Evolutionary conservation across 1,140 invertebrate genomes (phyloP).

Genomic region (Augochlora pura): DNA sequence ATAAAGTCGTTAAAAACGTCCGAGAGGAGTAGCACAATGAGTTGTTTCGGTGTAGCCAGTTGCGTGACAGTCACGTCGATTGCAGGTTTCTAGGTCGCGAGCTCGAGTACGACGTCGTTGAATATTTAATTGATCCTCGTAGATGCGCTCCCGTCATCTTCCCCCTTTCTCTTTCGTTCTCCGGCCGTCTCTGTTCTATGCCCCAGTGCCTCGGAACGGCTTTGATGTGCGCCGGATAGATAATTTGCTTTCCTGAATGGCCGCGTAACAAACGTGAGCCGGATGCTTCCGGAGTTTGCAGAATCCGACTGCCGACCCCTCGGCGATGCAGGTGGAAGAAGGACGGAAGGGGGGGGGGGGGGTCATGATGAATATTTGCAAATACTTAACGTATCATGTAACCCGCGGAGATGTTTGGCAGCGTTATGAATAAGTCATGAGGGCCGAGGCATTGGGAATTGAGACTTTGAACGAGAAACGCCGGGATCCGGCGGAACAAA

Average conservation of each 20-base stretch:
- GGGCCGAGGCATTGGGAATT: constrained; percentile 7
- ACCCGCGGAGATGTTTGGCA: not conserved
- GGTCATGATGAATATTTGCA: constrained; percentile 37
- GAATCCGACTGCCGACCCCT: not conserved
- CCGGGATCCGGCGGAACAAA: not conserved
- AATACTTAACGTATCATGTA: constrained; percentile 46
- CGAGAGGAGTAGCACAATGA: not conserved
- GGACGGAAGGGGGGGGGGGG: not conserved
- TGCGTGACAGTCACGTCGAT: not conserved
- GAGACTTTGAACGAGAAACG: not conserved
- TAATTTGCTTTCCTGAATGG: constrained; percentile 30
- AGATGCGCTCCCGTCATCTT: not conserved
- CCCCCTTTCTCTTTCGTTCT: too few relatives aligned
- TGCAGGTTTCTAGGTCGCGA: constrained; percentile 31
- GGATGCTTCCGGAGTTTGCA: not conserved
- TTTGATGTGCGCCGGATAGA: constrained; percentile 14
- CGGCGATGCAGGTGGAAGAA: too few relatives aligned
- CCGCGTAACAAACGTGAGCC: constrained; percentile 25
- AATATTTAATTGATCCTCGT: constrained; percentile 45
- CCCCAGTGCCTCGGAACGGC: not conserved
- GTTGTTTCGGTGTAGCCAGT: not conserved
- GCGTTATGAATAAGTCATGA: constrained; percentile 39
- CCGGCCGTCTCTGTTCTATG: not conserved
- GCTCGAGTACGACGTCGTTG: constrained; percentile 26
- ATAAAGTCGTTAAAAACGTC: too few relatives aligned